A percentile compares a stretch with the other conserved stretches of the same genome.
These are phyloP conservation scores for Rhincodon typus DNA, from an alignment of 2,797 vertebrate genomes.

Conservation along the genomic window DNA sequence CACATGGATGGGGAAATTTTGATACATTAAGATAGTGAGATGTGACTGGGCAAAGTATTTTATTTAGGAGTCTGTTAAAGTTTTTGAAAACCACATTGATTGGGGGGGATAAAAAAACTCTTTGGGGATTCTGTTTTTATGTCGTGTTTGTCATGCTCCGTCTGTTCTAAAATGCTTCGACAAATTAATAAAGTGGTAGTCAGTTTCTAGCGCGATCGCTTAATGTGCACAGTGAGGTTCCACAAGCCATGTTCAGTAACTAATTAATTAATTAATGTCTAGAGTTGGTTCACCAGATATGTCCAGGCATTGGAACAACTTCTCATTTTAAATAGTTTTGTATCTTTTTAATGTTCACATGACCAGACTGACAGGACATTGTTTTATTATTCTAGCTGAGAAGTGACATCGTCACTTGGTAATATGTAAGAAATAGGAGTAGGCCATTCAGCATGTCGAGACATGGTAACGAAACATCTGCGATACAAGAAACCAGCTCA, in stretches of 20 bases:
- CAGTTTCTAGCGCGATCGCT: too few relatives aligned
- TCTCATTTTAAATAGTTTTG: not conserved
- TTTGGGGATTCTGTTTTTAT: not conserved
- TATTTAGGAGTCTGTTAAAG: too few relatives aligned
- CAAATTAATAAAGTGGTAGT: not conserved
- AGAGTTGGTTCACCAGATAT: not conserved
- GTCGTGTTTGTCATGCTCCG: not conserved
- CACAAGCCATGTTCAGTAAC: not conserved
- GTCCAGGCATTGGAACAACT: not conserved
- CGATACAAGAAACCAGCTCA: too few relatives aligned
- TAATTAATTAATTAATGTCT: not conserved
- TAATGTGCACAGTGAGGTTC: not conserved
- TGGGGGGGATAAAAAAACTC: too few relatives aligned
- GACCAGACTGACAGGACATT: not conserved
- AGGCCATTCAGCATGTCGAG: too few relatives aligned
- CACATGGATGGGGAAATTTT: not conserved
- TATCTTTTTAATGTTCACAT: not conserved
- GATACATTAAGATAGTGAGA: not conserved
- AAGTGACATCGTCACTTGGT: too few relatives aligned
- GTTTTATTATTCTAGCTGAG: not conserved
- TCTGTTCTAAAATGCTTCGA: not conserved
- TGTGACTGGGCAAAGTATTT: not conserved
- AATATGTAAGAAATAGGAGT: too few relatives aligned
- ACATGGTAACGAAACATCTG: too few relatives aligned
- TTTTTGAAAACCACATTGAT: too few relatives aligned